Evolutionary conservation across 2,888 invertebrate genomes (phyloP).

Genomic region (Adelognathus sp.): DNA sequence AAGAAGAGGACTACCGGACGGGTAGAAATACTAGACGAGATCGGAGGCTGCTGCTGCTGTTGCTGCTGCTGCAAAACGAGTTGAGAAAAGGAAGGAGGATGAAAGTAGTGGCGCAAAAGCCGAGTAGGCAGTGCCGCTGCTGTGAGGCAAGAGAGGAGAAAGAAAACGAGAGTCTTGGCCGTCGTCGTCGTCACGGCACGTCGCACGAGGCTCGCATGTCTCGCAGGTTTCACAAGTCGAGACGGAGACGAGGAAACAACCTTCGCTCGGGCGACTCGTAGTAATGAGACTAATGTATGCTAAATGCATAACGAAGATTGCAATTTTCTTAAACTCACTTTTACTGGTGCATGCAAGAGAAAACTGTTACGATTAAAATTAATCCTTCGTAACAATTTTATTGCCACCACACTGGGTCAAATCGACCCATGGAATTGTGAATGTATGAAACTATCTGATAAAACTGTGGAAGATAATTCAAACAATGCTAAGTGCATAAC

Average conservation of each 20-base stretch:
- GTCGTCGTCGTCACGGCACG: constrained; percentile 55
- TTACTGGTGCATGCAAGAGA: neutral
- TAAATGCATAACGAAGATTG: neutral
- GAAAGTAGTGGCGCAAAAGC: constrained; percentile 23
- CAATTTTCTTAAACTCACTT: neutral
- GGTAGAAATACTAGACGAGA: constrained; percentile 39
- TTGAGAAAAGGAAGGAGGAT: constrained; percentile 26
- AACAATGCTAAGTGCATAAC: too few species aligned
- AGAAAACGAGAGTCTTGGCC: constrained; percentile 58
- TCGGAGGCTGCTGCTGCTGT: too few species aligned
- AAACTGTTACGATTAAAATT: too few species aligned
- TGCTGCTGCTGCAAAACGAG: constrained; percentile 37
- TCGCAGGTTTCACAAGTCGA: constrained; percentile 56
- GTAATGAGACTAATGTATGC: constrained; percentile 62
- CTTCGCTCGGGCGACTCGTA: constrained; percentile 34
- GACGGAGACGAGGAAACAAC: constrained; percentile 43
- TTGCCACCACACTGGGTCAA: too few species aligned
- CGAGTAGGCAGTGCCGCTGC: neutral
- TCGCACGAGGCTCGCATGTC: constrained; percentile 60
- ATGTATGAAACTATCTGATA: too few species aligned
- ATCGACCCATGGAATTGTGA: too few species aligned
- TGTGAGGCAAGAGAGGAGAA: neutral
- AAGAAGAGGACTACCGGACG: constrained; percentile 5
- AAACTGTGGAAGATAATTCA: too few species aligned
- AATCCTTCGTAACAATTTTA: too few species aligned